These are phyloP conservation scores for Urosaurus nigricauda DNA, from an alignment of 2,797 vertebrate genomes.

Conservation along the genomic window DNA sequence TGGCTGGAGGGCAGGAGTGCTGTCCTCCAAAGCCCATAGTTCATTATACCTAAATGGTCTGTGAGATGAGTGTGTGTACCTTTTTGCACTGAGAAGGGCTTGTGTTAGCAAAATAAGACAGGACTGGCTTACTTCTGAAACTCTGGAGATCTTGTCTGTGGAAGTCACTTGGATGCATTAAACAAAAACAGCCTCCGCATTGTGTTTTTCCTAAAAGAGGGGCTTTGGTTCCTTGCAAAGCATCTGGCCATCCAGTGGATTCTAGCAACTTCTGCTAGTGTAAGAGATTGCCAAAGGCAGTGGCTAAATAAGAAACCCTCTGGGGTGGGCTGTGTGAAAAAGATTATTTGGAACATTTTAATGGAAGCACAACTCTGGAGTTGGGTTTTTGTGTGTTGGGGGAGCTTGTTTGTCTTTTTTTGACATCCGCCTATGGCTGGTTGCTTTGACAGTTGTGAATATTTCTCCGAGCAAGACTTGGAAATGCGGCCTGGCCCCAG, in stretches of 20 bases:
- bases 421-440: background rate
- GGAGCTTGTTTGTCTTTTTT: background rate
- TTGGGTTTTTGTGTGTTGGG: too few relatives aligned
- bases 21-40: background rate
- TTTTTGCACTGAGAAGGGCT: background rate
- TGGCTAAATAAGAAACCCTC: too few relatives aligned
- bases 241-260: background rate
- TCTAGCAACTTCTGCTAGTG: background rate
- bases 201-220: too few relatives aligned
- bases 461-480: background rate
- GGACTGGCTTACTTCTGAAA: background rate
- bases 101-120: too few relatives aligned
- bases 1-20: background rate
- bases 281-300: background rate
- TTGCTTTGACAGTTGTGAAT: background rate
- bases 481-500: background rate
- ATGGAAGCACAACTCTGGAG: too few relatives aligned
- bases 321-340: too few relatives aligned
- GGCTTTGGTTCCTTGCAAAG: background rate
- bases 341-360: too few relatives aligned
- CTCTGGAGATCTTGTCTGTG: background rate
- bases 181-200: background rate
- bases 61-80: too few relatives aligned
- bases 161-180: background rate
- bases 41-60: too few relatives aligned